Conservation (phyloP, 2,113 vertebrate genomes). For the Piliocolobus tephrosceles region DNA sequence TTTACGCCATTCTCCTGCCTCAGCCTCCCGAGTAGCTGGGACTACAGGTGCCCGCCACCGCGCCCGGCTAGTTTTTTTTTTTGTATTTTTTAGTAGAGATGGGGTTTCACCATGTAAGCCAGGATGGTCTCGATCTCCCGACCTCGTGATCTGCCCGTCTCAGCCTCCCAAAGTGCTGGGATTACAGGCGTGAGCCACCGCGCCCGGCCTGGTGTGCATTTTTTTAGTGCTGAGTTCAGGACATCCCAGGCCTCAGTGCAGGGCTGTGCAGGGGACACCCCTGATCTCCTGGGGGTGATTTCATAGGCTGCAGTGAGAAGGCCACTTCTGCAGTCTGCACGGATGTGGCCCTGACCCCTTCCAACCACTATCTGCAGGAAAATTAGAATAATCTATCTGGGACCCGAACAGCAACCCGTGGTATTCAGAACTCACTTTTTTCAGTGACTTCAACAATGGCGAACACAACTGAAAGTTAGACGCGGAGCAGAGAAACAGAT, state of each 20-base stretch:
- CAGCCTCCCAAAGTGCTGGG: no score
- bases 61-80: no score
- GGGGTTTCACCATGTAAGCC: no score
- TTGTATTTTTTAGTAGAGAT: no score
- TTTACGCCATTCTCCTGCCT: no score
- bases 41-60: no score
- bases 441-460: background rate
- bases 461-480: background rate
- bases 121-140: no score
- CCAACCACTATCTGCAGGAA: background rate
- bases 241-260: background rate
- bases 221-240: background rate
- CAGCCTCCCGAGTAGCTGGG: no score
- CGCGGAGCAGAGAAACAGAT: background rate
- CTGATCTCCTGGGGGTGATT: background rate
- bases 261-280: background rate
- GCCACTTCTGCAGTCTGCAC: background rate
- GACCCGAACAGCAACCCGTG: background rate
- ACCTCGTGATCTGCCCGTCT: no score
- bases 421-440: background rate
- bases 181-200: no score
- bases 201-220: background rate
- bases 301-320: fast-evolving
- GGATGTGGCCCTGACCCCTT: no score
- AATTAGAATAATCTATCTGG: background rate